Evolutionary conservation across 2,113 vertebrate genomes (phyloP), one percentile per base, ranked within the genome.

Genomic region (Psittacula cyanocephala): DNA sequence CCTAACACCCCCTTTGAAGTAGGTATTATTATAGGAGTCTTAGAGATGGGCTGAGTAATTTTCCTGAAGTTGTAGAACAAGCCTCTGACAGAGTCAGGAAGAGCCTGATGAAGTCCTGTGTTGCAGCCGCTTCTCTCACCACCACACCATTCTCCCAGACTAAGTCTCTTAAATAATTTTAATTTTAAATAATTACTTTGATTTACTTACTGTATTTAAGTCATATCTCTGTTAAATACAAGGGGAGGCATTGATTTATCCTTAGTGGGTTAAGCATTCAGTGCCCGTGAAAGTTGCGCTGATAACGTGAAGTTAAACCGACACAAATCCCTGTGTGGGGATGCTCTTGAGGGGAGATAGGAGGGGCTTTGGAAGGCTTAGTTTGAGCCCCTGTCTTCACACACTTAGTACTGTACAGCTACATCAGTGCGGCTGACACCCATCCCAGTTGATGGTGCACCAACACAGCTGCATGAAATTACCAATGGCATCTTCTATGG

Each of bases 161-260:
- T 96, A 95, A 91, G 81, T 81, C 81, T 35, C 91, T 78, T 96
- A 96, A 95, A 95, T 95, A 9, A 95, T 95, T 95, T 96, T 95
- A 68, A 93, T 95, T 95, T 97, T 93, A 95, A 96, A 96, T 96
- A 96, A 95, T 96, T 95, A 96, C 94, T 95, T 96, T 96, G 95
- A 96, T 96, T 97, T 96, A 95, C 95, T 96, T 81, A 92, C 92
- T 81, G 95, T 55, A 87, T 95, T 97, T 91, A 95, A 96, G 86
- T 71, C 86, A 43, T 95, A 89, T 97, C 88, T 93, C 83, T 75
- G 46, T 49, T 95, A 92, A 95, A 93, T 96, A 96, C 86, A 97
- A 96, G 88, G 55, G 80, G 80, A 94, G 86, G 94, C 92, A 93
- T 86, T 49, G 96, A 86, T 97, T 95, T 96, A 93, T 94, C 86